Conservation (phyloP, 2,888 invertebrate genomes). For the Polydrusus cervinus region DNA sequence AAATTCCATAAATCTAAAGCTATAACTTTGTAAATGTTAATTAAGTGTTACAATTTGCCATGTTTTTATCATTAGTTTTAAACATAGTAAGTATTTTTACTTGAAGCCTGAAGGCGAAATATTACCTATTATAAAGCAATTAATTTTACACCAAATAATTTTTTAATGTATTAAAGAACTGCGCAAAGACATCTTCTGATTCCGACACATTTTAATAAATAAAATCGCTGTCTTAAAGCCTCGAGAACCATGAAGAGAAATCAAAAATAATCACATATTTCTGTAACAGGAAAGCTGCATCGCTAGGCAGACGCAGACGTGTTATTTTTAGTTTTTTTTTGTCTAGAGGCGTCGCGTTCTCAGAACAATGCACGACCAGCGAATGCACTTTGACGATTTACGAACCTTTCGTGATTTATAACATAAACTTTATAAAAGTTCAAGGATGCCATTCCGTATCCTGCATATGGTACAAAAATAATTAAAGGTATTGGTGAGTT, state of each 20-base stretch:
- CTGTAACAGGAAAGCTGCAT: constrained; percentile 7
- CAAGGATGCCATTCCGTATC: constrained; percentile 26
- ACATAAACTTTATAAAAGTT: constrained; percentile 35
- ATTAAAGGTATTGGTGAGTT: constrained; percentile 17
- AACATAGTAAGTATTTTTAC: no score
- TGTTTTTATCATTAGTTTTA: no score
- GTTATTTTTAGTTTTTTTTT: constrained; percentile 26
- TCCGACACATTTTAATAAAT: no score
- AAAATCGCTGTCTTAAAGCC: no score
- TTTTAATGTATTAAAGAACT: no score
- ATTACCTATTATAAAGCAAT: no score
- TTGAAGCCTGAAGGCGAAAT: no score
- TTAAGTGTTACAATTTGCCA: no score
- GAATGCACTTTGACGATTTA: constrained; percentile 32
- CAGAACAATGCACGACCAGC: constrained; percentile 28
- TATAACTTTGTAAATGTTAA: no score
- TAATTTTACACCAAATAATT: no score
- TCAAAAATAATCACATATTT: constrained; percentile 19
- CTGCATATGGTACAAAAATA: constrained; percentile 19
- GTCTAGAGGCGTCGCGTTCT: constrained; percentile 21
- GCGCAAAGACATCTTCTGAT: no score
- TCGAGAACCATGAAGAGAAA: neutral
- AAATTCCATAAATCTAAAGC: no score
- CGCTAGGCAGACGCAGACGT: constrained; percentile 21
- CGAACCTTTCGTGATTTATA: constrained; percentile 28